Conservation (phyloP, 2,888 invertebrate genomes). For the Beris morrisii region DNA sequence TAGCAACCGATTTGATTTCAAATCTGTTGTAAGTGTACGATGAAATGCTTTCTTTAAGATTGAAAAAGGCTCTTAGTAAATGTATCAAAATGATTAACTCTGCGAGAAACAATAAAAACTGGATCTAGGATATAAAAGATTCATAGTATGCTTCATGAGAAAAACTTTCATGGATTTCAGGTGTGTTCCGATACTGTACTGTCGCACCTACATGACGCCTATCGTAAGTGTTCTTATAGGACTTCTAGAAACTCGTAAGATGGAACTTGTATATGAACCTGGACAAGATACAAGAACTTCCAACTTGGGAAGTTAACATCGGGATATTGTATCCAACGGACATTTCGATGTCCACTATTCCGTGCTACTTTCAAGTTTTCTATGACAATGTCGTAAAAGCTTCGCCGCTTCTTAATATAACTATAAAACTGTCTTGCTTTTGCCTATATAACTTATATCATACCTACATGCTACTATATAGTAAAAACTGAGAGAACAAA, state of each 20-base stretch:
- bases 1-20: background rate
- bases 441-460: background rate
- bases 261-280: constrained; percentile 24
- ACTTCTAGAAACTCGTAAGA: background rate
- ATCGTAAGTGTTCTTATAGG: too few species aligned
- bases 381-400: background rate
- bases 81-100: too few species aligned
- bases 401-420: constrained; percentile 2
- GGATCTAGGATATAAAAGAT: too few species aligned
- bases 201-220: too few species aligned
- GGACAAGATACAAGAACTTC: constrained; percentile 18
- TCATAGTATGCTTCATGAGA: too few species aligned
- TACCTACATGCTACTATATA: constrained; percentile 13
- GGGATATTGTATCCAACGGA: constrained; percentile 19
- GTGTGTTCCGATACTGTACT: too few species aligned
- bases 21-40: too few species aligned
- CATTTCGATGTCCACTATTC: constrained; percentile 23
- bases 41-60: too few species aligned
- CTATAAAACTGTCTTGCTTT: constrained; percentile 1
- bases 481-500: constrained; percentile 26
- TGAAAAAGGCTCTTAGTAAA: too few species aligned
- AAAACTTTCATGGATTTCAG: too few species aligned
- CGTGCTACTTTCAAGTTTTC: constrained; percentile 8
- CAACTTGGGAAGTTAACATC: constrained; percentile 25
- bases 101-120: too few species aligned